Base-by-base conservation (phyloP, 2,797 vertebrate genomes). In the Distichodus sexfasciatus region DNA sequence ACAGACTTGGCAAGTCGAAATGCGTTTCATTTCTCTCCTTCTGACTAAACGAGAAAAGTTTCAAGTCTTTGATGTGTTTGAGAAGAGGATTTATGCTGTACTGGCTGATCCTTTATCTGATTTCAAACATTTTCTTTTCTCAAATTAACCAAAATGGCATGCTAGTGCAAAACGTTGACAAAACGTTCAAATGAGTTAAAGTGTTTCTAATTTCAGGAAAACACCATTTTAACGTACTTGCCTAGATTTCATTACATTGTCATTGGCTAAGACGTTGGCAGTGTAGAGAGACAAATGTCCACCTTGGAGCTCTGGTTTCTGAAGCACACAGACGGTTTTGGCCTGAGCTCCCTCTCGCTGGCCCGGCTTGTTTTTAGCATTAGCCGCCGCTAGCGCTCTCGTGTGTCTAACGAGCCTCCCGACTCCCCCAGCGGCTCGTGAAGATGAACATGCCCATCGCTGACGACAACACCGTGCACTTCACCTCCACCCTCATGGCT, bases 391-490 rank as follows among this genome's bases (percentile, higher is more conserved):
- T 7, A 17, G 33, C 69, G 26, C 66, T 70, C 46, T 78, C 58
- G 78, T 14, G 0, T 40, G 55, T 61, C 29, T 71, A 66, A 78
- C 51, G 14, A 38, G 6, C 61, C 28, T 59, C 38, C n/a, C 62
- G 69, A 43, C 69, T 81, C 75, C 79, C 74, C 53, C 84, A 97
- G 94, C 94, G 95, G 69, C 88, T 97, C 63, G 93, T 97, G 74
- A 89, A 94, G 83, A 97, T 98, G 95, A 97, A 98, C 86, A 98
- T 97, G 96, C 94, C 96, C 1, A 98, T 98, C 48, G 96, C 94
- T 0, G 90, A 90, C 0, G 96, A 98, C 81, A 87, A 94, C 76
- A 95, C 93, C 0, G 96, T 98, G 26, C 94, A 96, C 86, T 98
- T 98, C 84, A 98, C 96, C 0, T 97, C 96, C 69, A 98, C 96